Conservation (phyloP, 2,113 vertebrate species). For the Baryphthengus martii region DNA sequence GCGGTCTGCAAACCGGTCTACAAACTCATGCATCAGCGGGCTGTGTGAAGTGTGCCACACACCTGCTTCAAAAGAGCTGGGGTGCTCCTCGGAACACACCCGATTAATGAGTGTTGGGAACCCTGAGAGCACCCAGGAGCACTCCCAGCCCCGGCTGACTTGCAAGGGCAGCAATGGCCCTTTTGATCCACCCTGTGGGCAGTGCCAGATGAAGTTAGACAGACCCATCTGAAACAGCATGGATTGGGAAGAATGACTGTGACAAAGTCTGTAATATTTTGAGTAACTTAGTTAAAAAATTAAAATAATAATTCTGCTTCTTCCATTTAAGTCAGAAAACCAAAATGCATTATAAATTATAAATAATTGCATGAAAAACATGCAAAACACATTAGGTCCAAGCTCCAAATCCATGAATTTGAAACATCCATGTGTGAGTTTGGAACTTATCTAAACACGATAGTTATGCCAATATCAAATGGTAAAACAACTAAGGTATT, state of each 20-base stretch:
- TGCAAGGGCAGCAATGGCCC: neutral
- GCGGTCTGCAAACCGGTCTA: neutral
- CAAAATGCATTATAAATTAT: neutral
- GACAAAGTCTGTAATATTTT: neutral
- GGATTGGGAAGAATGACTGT: neutral
- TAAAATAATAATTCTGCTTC: neutral
- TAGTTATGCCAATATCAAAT: neutral
- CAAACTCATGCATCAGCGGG: neutral
- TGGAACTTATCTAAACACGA: neutral
- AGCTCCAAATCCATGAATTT: neutral
- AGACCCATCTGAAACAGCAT: neutral
- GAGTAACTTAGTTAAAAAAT: neutral
- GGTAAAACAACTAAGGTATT: neutral
- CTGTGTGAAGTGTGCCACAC: neutral
- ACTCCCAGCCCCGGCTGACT: neutral
- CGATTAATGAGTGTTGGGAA: neutral
- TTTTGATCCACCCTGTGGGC: slow-evolving; percentile 3
- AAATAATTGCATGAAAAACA: neutral
- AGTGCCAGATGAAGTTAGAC: neutral
- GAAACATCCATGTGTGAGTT: neutral
- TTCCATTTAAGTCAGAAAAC: neutral
- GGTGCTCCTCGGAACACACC: neutral
- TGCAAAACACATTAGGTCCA: neutral
- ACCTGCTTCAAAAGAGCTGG: neutral
- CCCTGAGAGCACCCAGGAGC: neutral